These are phyloP conservation scores for Uloborus diversus DNA, from an alignment of 1,140 invertebrate genomes.

Conservation along the genomic window DNA sequence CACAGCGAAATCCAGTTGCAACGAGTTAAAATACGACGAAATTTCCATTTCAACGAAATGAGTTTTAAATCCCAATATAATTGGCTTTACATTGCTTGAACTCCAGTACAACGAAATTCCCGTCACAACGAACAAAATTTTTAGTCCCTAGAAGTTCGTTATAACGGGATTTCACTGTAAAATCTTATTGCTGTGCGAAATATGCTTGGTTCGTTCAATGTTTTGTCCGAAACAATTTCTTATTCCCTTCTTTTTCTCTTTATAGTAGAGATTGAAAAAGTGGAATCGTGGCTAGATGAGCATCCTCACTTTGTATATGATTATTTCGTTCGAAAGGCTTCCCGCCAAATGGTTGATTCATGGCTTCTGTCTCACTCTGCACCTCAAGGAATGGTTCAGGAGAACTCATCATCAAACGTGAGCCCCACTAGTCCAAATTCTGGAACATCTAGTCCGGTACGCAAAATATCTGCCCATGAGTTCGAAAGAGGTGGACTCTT, in stretches of 20 bases:
- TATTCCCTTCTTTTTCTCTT: not conserved
- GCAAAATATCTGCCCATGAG: slow-evolving; percentile 95
- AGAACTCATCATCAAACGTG: slow-evolving; percentile 67
- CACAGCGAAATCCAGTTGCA: no score
- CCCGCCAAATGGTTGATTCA: slow-evolving; percentile 87
- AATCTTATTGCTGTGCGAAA: no score
- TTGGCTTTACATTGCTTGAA: no score
- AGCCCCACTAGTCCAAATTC: slow-evolving; percentile 69
- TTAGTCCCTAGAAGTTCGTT: no score
- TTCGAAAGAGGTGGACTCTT: slow-evolving; percentile 90
- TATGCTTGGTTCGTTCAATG: no score
- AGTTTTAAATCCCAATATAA: no score
- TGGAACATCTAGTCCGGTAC: slow-evolving; percentile 87
- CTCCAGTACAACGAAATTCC: no score
- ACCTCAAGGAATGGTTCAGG: slow-evolving; percentile 67
- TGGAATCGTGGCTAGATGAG: slow-evolving; percentile 94
- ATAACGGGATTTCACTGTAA: no score
- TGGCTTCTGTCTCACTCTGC: slow-evolving; percentile 66
- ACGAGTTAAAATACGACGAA: no score
- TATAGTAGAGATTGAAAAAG: slow-evolving; percentile 61
- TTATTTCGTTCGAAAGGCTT: slow-evolving; percentile 94
- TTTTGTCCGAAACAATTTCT: no score
- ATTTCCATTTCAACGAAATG: no score
- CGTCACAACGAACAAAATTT: no score
- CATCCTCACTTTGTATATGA: slow-evolving; percentile 94